Evolutionary conservation across 1,140 invertebrate genomes (phyloP).

Genomic region (Campoletis sonorensis): DNA sequence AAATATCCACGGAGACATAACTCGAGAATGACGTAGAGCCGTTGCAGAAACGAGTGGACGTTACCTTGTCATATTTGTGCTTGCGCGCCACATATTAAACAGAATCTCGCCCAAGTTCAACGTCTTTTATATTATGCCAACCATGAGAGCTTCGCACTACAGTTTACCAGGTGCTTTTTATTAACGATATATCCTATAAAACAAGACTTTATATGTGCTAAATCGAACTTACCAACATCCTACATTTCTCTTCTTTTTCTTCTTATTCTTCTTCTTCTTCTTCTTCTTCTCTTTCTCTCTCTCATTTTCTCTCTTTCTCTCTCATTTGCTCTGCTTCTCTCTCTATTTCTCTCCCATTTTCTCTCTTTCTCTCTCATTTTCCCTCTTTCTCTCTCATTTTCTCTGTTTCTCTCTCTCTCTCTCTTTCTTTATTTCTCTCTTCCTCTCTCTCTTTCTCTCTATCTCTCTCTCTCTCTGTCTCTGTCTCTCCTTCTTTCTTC

Average conservation of each 20-base stretch:
- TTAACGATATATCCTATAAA: constrained; percentile 53
- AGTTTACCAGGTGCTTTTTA: background rate
- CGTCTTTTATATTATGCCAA: background rate
- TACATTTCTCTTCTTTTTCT: constrained; percentile 40
- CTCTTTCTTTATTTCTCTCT: constrained; percentile 17
- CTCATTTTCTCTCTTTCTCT: background rate
- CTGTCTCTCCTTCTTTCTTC: constrained; percentile 8
- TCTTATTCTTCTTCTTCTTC: too few relatives aligned
- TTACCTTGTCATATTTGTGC: constrained; percentile 34
- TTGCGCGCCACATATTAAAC: constrained; percentile 9
- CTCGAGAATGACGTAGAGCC: constrained; percentile 35
- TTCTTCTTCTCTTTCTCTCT: too few relatives aligned
- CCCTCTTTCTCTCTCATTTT: background rate
- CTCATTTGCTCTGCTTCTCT: background rate
- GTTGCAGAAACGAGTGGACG: constrained; percentile 4
- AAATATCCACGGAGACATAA: background rate
- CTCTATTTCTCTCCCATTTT: background rate
- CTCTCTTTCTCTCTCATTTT: background rate
- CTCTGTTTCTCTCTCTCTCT: too few relatives aligned
- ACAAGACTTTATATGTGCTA: constrained; percentile 37
- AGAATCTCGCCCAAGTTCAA: constrained; percentile 7
- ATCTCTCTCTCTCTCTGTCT: background rate
- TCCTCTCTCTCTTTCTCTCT: too few relatives aligned
- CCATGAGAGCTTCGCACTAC: background rate
- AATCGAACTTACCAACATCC: constrained; percentile 55